Percentiles rank a stretch among this genome's conserved stretches.
These are phyloP conservation scores for Tachystola acroxantha DNA, from an alignment of 2,888 invertebrate species.

Conservation along the genomic window DNA sequence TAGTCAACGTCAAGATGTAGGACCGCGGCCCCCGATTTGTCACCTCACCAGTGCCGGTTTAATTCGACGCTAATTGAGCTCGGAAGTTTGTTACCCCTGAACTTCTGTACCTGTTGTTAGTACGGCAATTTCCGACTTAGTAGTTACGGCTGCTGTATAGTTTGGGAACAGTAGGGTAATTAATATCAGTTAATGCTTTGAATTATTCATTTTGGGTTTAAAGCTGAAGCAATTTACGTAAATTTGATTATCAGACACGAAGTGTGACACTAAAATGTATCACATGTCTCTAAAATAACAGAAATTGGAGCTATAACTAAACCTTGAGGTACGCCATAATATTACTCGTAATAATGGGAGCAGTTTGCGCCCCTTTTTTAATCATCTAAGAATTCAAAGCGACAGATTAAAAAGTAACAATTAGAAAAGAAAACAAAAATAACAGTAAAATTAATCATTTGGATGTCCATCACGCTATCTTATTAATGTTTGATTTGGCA, in stretches of 20 bases:
- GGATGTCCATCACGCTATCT: constrained; percentile 42
- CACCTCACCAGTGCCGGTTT: constrained; percentile 64
- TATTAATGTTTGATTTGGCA: constrained; percentile 69
- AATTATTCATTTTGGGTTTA: constrained; percentile 37
- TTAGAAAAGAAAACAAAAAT: constrained; percentile 36
- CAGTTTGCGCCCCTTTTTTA: no score
- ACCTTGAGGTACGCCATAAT: constrained; percentile 16
- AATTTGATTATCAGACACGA: constrained; percentile 5
- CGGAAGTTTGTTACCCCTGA: constrained; percentile 58
- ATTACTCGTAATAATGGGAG: no score
- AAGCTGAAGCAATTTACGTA: constrained; percentile 4
- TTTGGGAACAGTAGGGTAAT: constrained; percentile 39
- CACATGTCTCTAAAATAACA: no score
- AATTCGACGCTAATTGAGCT: constrained; percentile 72
- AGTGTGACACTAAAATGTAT: neutral
- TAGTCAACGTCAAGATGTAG: constrained; percentile 69
- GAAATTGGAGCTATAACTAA: constrained; percentile 13
- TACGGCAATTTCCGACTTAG: constrained; percentile 53
- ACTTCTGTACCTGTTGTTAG: constrained; percentile 54
- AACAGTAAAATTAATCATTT: constrained; percentile 35
- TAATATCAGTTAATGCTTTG: constrained; percentile 42
- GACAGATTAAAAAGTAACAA: constrained; percentile 18
- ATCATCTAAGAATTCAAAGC: no score
- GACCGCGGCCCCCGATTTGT: constrained; percentile 72
- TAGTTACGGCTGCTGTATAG: constrained; percentile 39